These are phyloP conservation scores for Rhopalosiphum padi DNA, from an alignment of 1,140 invertebrate species.

Conservation along the genomic window DNA sequence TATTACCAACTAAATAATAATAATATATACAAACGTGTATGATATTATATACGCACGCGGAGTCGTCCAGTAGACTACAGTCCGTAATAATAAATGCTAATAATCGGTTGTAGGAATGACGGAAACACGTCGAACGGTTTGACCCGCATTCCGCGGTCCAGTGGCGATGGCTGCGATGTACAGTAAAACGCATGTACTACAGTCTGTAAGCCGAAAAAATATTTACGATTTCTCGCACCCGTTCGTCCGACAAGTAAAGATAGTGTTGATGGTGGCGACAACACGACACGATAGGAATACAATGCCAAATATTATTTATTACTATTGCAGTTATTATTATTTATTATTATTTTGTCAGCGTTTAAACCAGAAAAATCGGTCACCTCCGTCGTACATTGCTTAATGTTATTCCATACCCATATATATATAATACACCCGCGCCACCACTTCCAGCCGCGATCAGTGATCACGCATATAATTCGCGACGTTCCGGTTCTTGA, in stretches of 20 bases:
- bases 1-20: not conserved
- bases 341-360: not conserved
- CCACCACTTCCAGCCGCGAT: not conserved
- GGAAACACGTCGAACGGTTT: constrained; percentile 54
- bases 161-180: not conserved
- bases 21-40: no score
- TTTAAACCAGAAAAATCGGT: constrained; percentile 15
- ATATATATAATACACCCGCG: not conserved
- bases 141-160: constrained; percentile 57
- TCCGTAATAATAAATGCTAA: constrained; percentile 44
- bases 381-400: not conserved
- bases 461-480: not conserved
- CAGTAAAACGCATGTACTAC: no score
- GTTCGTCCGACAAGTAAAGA: not conserved
- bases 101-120: constrained; percentile 56
- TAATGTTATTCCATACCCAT: not conserved
- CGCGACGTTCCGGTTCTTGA: not conserved
- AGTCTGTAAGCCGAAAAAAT: not conserved
- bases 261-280: not conserved
- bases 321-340: not conserved
- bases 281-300: not conserved
- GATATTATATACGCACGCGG: not conserved
- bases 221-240: constrained; percentile 10
- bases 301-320: not conserved
- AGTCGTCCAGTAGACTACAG: not conserved